Conservation (phyloP, 2,113 vertebrate species). For the Taurulus bubalis region DNA sequence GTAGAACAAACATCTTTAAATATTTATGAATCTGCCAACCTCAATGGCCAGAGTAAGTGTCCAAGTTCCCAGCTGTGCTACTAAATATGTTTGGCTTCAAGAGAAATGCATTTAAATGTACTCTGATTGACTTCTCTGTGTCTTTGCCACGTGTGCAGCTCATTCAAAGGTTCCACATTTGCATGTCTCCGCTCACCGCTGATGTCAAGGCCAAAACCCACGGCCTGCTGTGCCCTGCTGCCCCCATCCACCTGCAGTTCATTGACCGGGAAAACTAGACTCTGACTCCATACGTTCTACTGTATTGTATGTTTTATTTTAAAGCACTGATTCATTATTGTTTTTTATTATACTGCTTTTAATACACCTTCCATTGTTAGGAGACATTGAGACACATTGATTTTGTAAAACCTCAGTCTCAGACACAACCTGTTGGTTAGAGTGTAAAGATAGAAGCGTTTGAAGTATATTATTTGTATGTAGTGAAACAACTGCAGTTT, state of each 20-base stretch:
- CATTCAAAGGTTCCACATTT: constrained; percentile 90
- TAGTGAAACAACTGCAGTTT: constrained; percentile 4
- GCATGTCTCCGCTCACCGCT: constrained; percentile 80
- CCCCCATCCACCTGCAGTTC: constrained; percentile 87
- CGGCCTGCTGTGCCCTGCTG: constrained; percentile 87
- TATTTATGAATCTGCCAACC: not conserved
- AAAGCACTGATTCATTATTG: constrained; percentile 16
- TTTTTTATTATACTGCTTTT: constrained; percentile 28
- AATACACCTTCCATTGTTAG: constrained; percentile 16
- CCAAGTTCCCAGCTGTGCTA: not conserved
- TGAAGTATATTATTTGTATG: constrained; percentile 21
- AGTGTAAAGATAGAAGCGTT: constrained; percentile 19
- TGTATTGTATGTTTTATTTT: constrained; percentile 25
- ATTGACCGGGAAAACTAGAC: constrained; percentile 75
- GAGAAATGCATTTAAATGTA: not conserved
- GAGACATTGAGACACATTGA: too few relatives aligned
- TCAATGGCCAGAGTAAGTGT: not conserved
- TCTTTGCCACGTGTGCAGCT: constrained; percentile 79
- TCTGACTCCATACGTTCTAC: not conserved
- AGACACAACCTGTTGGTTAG: not conserved
- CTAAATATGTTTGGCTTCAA: not conserved
- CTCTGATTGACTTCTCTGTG: constrained; percentile 14
- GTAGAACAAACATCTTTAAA: not conserved
- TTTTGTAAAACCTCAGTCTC: too few relatives aligned
- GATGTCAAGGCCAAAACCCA: constrained; percentile 89